These are phyloP conservation scores for Agrochola macilenta DNA, from an alignment of 2,888 invertebrate genomes.

Conservation along the genomic window DNA sequence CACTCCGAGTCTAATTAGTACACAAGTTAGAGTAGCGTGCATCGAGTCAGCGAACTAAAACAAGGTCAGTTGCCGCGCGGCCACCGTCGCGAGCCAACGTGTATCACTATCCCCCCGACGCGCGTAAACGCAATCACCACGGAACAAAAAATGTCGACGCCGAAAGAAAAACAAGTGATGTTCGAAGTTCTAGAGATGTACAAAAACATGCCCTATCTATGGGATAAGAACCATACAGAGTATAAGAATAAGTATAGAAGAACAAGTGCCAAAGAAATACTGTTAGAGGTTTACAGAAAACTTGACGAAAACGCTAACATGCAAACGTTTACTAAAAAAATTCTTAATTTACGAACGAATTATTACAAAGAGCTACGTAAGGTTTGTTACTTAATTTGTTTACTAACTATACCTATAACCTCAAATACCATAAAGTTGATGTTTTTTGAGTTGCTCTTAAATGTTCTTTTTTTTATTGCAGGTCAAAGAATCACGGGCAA, in stretches of 20 bases:
- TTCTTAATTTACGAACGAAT: conserved; percentile 40
- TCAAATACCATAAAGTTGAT: background rate
- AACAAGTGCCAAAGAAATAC: conserved; percentile 4
- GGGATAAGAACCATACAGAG: conserved; percentile 35
- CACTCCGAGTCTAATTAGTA: conserved; percentile 35
- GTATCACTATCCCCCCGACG: fast-evolving
- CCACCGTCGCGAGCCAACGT: background rate
- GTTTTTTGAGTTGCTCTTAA: background rate
- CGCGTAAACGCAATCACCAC: background rate
- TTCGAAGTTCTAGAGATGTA: conserved; percentile 34
- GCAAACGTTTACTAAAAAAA: conserved; percentile 24
- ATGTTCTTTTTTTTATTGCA: background rate
- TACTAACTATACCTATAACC: background rate
- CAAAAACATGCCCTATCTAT: conserved; percentile 27
- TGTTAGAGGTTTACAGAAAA: conserved; percentile 27
- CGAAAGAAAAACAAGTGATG: conserved; percentile 28
- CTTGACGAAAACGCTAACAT: conserved; percentile 14
- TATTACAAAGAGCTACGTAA: conserved; percentile 34
- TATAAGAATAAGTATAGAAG: conserved; percentile 24
- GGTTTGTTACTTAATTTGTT: conserved; percentile 14
- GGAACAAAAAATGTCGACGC: conserved; percentile 10
- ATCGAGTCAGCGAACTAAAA: conserved; percentile 39
- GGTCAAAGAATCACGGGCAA: conserved; percentile 18
- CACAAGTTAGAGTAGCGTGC: conserved; percentile 25
- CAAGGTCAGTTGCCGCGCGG: conserved; percentile 42